A percentile compares a stretch with the other conserved stretches of the same genome.
Conservation (phyloP, 2,113 vertebrate species). For the Aptenodytes forsteri region DNA sequence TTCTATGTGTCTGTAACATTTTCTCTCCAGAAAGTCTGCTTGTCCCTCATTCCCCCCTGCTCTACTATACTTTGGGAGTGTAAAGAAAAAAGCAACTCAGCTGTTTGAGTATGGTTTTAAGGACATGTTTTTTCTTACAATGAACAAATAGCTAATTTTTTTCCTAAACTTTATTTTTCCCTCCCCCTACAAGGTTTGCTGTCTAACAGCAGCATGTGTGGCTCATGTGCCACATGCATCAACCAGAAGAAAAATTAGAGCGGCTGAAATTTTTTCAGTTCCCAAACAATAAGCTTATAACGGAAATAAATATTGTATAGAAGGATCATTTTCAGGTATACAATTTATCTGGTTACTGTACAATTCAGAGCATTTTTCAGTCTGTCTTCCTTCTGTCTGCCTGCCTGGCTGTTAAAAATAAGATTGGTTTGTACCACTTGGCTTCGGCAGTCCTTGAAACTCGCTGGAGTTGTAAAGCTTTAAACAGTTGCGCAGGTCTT, state of each 20-base stretch:
- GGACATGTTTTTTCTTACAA: not conserved
- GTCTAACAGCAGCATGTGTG: not conserved
- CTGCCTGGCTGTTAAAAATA: not conserved
- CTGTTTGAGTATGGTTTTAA: not conserved
- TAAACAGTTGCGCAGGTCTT: slow-evolving; percentile 84
- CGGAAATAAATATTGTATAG: not conserved
- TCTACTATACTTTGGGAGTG: not conserved
- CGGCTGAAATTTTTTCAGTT: not conserved
- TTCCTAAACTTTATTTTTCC: not conserved
- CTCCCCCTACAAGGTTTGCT: not conserved
- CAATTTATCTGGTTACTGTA: not conserved
- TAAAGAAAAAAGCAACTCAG: not conserved
- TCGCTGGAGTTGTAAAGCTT: slow-evolving; percentile 82
- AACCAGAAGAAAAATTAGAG: not conserved
- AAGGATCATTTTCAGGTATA: not conserved
- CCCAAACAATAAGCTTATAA: not conserved
- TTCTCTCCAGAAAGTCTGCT: not conserved
- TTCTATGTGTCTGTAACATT: not conserved
- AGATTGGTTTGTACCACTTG: slow-evolving; percentile 66
- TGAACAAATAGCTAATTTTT: not conserved
- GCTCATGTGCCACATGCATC: not conserved
- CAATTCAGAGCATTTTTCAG: not conserved
- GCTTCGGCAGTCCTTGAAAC: slow-evolving; percentile 81
- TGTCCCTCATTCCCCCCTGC: fast-evolving
- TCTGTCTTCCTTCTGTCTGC: not conserved